Percentiles rank a stretch among this genome's conserved stretches.
Evolutionary conservation across 2,888 invertebrate genomes (phyloP).

Genomic region (Adelognathus sp.): DNA sequence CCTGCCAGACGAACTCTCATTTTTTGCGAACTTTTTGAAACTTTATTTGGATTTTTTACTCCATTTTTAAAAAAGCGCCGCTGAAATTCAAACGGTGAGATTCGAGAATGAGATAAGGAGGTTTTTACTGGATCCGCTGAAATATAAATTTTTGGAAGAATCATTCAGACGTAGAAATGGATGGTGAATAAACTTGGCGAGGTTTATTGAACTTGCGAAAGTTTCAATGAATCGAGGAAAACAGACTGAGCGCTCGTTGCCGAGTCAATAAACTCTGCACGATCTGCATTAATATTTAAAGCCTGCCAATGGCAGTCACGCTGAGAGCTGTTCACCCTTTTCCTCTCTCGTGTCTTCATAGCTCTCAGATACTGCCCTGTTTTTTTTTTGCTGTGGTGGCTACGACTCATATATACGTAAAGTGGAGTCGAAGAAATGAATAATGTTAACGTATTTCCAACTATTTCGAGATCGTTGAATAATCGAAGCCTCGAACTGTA

Average conservation of each 20-base stretch:
- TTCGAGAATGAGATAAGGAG: background rate
- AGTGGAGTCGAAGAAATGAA: too few species aligned
- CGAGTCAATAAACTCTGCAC: slow-evolving; percentile 62
- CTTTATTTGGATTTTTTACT: background rate
- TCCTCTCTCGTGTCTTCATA: slow-evolving; percentile 6
- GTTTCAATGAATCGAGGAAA: slow-evolving; percentile 61
- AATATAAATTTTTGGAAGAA: background rate
- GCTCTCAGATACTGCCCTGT: background rate
- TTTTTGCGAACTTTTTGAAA: background rate
- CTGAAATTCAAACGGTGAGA: too few species aligned
- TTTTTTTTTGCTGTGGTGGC: too few species aligned
- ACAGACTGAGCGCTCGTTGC: slow-evolving; percentile 36
- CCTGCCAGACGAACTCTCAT: background rate
- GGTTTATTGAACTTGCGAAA: slow-evolving; percentile 59
- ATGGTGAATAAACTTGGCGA: background rate
- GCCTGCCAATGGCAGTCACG: slow-evolving; percentile 31
- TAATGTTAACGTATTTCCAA: too few species aligned
- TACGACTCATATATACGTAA: background rate
- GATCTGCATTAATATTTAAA: slow-evolving; percentile 60
- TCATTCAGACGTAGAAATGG: background rate
- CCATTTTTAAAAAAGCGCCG: background rate
- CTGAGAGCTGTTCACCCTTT: slow-evolving; percentile 25
- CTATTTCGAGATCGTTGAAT: too few species aligned
- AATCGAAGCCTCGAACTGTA: too few species aligned
- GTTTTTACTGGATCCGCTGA: background rate